phyloP scores from a whole-genome alignment of 1,140 invertebrate genomes.

The Rhizoglyphus robini region DNA sequence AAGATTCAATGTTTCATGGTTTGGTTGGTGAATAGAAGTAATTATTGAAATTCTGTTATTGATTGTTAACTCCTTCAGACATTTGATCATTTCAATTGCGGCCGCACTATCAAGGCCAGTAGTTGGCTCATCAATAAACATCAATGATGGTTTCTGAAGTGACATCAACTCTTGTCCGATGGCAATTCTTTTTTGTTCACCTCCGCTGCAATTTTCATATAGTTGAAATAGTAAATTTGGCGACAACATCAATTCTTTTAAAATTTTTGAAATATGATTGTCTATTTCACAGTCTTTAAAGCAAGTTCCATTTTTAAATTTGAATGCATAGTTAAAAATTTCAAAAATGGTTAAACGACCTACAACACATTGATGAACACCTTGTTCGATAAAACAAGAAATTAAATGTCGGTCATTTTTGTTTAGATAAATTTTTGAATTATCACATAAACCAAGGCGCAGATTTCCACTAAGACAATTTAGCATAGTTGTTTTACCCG shows the following conservation, averaged over 20 bases:
- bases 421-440: constrained; percentile 11
- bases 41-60: constrained; percentile 13
- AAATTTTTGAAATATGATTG: background rate
- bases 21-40: constrained; percentile 17
- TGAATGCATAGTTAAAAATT: constrained; percentile 77
- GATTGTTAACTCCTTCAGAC: background rate
- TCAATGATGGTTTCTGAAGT: constrained; percentile 52
- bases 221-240: constrained; percentile 45
- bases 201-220: background rate
- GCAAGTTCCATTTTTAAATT: too few relatives aligned
- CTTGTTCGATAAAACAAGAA: constrained; percentile 10
- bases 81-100: background rate
- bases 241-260: background rate
- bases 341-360: constrained; percentile 37
- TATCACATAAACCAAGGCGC: background rate
- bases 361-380: constrained; percentile 9
- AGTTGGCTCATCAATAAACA: constrained; percentile 86
- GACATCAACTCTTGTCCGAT: constrained; percentile 2
- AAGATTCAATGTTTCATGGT: constrained; percentile 1
- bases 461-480: constrained; percentile 11
- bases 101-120: background rate
- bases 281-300: constrained; percentile 44
- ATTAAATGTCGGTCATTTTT: background rate
- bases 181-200: constrained; percentile 4
- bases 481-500: constrained; percentile 17